Evolutionary conservation across 2,888 invertebrate genomes (phyloP).

Genomic region (Sarcophaga caerulescens): DNA sequence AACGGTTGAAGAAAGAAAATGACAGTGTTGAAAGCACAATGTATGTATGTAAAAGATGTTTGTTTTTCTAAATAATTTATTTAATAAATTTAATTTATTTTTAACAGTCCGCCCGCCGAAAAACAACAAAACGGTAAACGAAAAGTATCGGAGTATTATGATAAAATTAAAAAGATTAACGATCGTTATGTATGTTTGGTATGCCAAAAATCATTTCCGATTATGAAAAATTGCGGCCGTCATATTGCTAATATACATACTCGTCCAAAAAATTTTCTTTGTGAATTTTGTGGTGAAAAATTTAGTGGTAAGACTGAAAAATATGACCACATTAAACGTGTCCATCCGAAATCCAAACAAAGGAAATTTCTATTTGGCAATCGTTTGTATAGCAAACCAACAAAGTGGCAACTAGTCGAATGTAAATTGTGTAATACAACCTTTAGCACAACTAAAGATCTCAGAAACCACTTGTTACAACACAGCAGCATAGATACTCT

Average conservation of each 20-base stretch:
- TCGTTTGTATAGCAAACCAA: slow-evolving; percentile 73
- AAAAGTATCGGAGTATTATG: slow-evolving; percentile 67
- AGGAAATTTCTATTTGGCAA: slow-evolving; percentile 75
- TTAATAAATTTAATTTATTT: neutral
- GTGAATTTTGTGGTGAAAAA: slow-evolving; percentile 73
- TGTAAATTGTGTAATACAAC: slow-evolving; percentile 77
- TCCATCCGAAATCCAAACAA: slow-evolving; percentile 68
- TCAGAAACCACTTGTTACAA: slow-evolving; percentile 74
- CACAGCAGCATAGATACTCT: slow-evolving; percentile 71
- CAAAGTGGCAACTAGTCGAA: slow-evolving; percentile 72
- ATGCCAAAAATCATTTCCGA: slow-evolving; percentile 77
- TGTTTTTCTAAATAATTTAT: neutral
- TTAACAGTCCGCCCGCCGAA: slow-evolving; percentile 37
- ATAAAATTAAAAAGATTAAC: slow-evolving; percentile 59
- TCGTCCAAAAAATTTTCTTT: slow-evolving; percentile 71
- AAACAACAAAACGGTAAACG: slow-evolving; percentile 72
- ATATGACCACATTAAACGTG: slow-evolving; percentile 71
- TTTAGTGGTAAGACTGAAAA: slow-evolving; percentile 76
- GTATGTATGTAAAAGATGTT: neutral
- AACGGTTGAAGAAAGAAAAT: slow-evolving; percentile 35
- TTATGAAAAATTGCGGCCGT: slow-evolving; percentile 77
- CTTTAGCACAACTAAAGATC: slow-evolving; percentile 72
- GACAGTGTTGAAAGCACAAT: neutral
- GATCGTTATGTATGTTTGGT: slow-evolving; percentile 74
- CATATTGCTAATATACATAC: slow-evolving; percentile 75